Base-by-base conservation (phyloP, 1,140 invertebrate genomes). In the Drosophila nigrodunni region DNA sequence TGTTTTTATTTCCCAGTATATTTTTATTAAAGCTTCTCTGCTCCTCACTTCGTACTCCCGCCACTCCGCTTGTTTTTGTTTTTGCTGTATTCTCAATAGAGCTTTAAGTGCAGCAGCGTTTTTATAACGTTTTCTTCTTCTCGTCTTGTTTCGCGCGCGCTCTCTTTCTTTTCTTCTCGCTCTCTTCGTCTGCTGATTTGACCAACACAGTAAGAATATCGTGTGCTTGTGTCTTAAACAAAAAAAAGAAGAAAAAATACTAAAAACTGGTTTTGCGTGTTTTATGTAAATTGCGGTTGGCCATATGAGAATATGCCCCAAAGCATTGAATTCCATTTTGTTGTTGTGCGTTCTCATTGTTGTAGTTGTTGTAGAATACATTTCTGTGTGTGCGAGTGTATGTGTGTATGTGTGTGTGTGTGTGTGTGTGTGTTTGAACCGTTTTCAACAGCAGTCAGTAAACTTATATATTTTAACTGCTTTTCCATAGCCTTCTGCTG, bases 211-310 rank as follows among this genome's bases (percentile, higher is more conserved):
- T 30, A 30, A 30, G 66, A 57, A 62, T 35, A 50, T 18, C 18
- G 21, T 39, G 37, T 39, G 39, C 43, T 30, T 58, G 21, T 43
- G 52, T 59, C 67, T 74, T 60, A 44, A 55, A 43, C 73, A 52
- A 58, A 21, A 21, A 74, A 73, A 61, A 70, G 50, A 72, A 67
- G 57, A 78, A 59, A 79, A 78, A 62, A 62, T 62, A 74, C 64
- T 39, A 60, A 68, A 77, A 88, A 88, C 83, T 74, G 83, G 83
- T 88, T 88, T 83, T 89, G 85, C 83, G 74, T 75, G 83, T 88
- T 88, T 88, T 89, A 88, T 88, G 85, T 88, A 88, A 88, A 88
- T 88, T 75, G 83, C 60, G 75, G 35, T 25, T 35, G 15, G 80
- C 80, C 80, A 82, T 82, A 82, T 78, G 80, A 82, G 80, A 30